A percentile compares a stretch with the other conserved stretches of the same genome.
Evolutionary conservation across 2,797 vertebrate genomes (phyloP).

Genomic region (Falco columbarius): DNA sequence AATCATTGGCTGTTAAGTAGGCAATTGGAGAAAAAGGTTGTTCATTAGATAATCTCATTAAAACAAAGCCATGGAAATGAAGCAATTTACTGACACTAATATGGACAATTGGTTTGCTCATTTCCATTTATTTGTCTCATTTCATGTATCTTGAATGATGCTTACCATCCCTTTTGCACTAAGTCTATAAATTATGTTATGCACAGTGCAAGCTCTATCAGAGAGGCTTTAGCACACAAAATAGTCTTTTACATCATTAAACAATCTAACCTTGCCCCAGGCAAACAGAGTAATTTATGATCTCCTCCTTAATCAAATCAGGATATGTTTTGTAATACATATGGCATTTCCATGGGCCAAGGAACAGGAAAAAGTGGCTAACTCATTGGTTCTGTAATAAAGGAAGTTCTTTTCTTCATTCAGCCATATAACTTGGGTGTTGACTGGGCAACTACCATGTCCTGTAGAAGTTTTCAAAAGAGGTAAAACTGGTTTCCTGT

Average conservation of each 20-base stretch:
- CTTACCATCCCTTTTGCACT: background rate
- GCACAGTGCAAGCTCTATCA: background rate
- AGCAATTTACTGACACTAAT: background rate
- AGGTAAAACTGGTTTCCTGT: background rate
- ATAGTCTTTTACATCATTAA: background rate
- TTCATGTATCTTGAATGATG: background rate
- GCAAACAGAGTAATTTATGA: background rate
- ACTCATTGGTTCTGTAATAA: background rate
- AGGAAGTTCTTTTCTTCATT: background rate
- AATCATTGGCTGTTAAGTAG: background rate
- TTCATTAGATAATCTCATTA: background rate
- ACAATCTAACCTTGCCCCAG: background rate
- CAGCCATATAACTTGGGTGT: background rate
- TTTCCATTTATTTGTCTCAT: background rate
- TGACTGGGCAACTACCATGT: background rate
- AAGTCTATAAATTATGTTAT: background rate
- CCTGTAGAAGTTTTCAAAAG: background rate
- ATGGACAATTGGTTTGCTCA: background rate
- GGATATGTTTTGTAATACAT: background rate
- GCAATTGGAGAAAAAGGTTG: background rate
- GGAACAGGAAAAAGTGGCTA: background rate
- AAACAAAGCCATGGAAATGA: background rate
- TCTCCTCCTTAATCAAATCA: background rate
- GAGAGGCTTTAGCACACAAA: background rate
- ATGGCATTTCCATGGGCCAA: background rate